Conservation (phyloP, 30 jellyfish, hydroid and myxozoan species). For the Cassiopea andromeda region DNA sequence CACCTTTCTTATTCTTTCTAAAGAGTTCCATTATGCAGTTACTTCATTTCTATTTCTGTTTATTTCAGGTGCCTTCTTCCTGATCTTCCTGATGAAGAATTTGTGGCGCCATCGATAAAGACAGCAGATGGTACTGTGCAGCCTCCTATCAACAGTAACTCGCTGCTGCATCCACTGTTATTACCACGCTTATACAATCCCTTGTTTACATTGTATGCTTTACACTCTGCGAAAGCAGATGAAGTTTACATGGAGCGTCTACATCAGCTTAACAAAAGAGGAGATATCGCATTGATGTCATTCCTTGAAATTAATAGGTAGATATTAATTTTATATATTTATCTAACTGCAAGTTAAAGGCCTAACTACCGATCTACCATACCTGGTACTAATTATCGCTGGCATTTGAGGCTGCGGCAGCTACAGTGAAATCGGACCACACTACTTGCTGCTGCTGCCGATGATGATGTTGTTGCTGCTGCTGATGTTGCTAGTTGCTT, state of each 20-base stretch:
- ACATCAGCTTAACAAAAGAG: slow-evolving; percentile 83
- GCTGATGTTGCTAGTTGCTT: neutral
- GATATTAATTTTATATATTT: neutral
- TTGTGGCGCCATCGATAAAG: slow-evolving; percentile 69
- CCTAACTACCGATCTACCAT: neutral
- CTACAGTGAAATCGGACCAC: too few relatives aligned
- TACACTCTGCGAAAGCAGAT: slow-evolving; percentile 85
- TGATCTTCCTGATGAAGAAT: slow-evolving; percentile 89
- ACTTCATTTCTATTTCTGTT: neutral
- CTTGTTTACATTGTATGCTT: slow-evolving; percentile 84
- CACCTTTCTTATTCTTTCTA: too few relatives aligned
- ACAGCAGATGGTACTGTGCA: slow-evolving; percentile 62
- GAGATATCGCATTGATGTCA: slow-evolving; percentile 85
- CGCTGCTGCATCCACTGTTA: slow-evolving; percentile 75
- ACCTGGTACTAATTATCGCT: neutral
- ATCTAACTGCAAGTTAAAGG: neutral
- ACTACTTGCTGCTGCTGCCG: neutral
- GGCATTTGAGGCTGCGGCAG: neutral
- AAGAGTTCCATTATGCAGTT: neutral
- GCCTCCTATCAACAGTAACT: slow-evolving; percentile 60
- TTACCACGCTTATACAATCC: slow-evolving; percentile 91
- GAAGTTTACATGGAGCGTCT: slow-evolving; percentile 82
- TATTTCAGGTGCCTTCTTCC: slow-evolving; percentile 71
- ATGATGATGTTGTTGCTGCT: neutral
- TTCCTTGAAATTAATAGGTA: slow-evolving; percentile 89